Evolutionary conservation across 2,113 vertebrate genomes (phyloP).

Genomic region (Clarias magur): DNA sequence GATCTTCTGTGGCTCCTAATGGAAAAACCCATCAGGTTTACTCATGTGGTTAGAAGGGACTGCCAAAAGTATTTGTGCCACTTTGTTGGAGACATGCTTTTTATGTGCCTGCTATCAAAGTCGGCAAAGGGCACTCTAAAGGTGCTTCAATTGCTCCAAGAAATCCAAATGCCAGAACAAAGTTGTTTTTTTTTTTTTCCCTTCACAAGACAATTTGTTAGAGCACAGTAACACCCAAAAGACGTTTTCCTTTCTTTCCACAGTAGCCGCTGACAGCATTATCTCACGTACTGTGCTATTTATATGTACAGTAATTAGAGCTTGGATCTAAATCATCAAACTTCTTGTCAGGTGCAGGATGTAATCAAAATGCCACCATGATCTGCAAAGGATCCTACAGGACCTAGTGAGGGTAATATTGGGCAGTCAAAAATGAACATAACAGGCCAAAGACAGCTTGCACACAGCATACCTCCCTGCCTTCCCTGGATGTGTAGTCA

Average conservation of each 20-base stretch:
- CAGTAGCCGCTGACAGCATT: background rate
- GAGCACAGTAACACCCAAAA: background rate
- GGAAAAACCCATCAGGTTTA: background rate
- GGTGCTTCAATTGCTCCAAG: background rate
- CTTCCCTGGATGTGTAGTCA: background rate
- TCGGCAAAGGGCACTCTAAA: background rate
- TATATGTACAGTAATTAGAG: background rate
- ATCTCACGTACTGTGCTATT: background rate
- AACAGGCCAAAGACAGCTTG: background rate
- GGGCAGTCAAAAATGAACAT: background rate
- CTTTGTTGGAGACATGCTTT: constrained; percentile 4
- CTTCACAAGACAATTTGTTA: background rate
- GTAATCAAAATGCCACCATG: background rate
- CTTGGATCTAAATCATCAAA: background rate
- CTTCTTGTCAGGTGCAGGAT: constrained; percentile 5
- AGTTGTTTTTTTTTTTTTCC: background rate
- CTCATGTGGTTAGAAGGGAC: background rate
- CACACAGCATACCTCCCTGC: background rate
- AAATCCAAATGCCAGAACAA: constrained; percentile 8
- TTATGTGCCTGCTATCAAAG: constrained; percentile 1
- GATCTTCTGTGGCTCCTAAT: background rate
- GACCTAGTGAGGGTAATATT: background rate
- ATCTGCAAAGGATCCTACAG: background rate
- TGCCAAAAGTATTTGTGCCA: background rate
- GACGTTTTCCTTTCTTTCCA: background rate